Percentiles rank a stretch among this genome's conserved stretches.
phyloP scores from a whole-genome alignment of 92 coral and sea anemone genomes.

The Umimayanthus chanpuru region DNA sequence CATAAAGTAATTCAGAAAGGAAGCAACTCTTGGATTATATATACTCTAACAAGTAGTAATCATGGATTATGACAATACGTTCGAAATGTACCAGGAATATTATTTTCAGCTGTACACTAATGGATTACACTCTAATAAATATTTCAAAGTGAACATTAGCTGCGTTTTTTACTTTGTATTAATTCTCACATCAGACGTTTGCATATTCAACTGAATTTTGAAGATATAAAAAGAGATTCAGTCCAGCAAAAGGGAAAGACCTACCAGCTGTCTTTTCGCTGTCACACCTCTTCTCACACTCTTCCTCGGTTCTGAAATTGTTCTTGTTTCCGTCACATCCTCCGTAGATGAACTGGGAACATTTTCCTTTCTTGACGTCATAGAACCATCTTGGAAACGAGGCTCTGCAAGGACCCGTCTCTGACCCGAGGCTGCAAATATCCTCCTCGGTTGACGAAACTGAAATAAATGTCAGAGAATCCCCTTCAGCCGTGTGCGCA shows the following conservation, averaged over 20 bases:
- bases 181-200: no score
- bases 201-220: no score
- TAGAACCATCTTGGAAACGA: constrained; percentile 12
- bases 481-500: neutral
- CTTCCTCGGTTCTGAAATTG: constrained; percentile 10
- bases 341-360: constrained; percentile 14
- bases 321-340: constrained; percentile 14
- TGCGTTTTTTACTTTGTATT: no score
- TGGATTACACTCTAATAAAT: no score
- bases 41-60: no score
- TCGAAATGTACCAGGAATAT: no score
- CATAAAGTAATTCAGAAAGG: no score
- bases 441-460: neutral
- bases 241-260: neutral
- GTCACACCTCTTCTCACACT: constrained; percentile 19
- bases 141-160: no score
- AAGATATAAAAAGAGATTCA: no score
- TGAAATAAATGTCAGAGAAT: neutral
- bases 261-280: constrained; percentile 17
- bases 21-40: no score
- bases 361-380: constrained; percentile 16
- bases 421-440: constrained; percentile 2
- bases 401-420: constrained; percentile 14
- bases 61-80: no score
- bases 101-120: neutral